Evolutionary conservation across 2,888 invertebrate genomes (phyloP), one percentile per base, ranked within the genome.

Genomic region (Drosophila anomalata): DNA sequence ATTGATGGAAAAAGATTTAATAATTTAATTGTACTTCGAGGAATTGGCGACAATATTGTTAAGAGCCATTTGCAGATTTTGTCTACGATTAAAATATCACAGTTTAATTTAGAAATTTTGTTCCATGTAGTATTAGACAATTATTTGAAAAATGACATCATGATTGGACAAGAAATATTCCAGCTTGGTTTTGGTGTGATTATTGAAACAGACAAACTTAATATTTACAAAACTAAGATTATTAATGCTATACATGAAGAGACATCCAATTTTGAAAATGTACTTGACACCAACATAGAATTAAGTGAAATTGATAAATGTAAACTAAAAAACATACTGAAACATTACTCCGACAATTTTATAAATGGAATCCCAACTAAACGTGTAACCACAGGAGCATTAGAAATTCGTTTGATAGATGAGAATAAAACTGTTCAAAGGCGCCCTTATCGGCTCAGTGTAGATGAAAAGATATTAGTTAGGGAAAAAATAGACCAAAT

Each of bases 11-110:
- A 48, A 48, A 14, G 14, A 48, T 29, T 55, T 14, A 42, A 42
- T 42, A 55, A 47, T 33, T 46, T 31, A 31, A 22, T 56, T 56
- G 46, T 56, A 17, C 7, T 56, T 20, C n/a, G 36, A 56, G 56
- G 36, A 44, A 9, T 56, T 33, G 47, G 47, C 33, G 36, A 56
- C 29, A 56, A 56, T 44, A 26, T 26, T 26, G 26, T 26, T 29
- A 39, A 42, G 5, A 42, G 55, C 42, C 22, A 55, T 55, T 56
- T 56, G 31, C 36, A 56, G 17, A 56, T 46, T 56, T 22, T 46
- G 33, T 29, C 17, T 24, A 56, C 56, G 17, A 46, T 56, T 22
- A 36, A 46, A 46, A 56, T 56, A 33, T 56, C 20, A 6, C 22
- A 56, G 14, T 46, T 47, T 46, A 47, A 44, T 47, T 29, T 56